Conservation (phyloP, 2,888 invertebrate species). For the Lobophora halterata region DNA sequence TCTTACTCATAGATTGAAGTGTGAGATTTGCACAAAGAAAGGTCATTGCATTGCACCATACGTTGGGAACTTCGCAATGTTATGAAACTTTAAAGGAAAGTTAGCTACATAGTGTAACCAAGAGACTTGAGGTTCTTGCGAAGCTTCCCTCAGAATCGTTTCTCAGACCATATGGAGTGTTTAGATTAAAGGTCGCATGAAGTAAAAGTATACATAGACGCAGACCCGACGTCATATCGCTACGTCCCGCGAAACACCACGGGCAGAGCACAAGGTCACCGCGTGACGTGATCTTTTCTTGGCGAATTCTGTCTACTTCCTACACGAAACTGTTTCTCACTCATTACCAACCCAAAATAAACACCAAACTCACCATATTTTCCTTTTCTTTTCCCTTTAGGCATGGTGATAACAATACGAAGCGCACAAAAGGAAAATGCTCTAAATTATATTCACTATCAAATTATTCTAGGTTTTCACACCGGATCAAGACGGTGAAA, state of each 20-base stretch:
- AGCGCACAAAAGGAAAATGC: conserved; percentile 66
- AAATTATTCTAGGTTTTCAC: conserved; percentile 64
- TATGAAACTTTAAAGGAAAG: conserved; percentile 46
- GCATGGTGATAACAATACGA: conserved; percentile 80
- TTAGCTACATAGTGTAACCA: neutral
- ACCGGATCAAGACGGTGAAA: conserved; percentile 90
- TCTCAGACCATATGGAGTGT: conserved; percentile 45
- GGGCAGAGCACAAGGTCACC: conserved; percentile 71
- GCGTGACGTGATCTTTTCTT: conserved; percentile 76
- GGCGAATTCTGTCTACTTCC: conserved; percentile 48
- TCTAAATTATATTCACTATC: conserved; percentile 80
- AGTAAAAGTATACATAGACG: conserved; percentile 34
- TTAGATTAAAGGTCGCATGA: conserved; percentile 5
- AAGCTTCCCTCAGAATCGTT: conserved; percentile 2
- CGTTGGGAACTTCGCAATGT: conserved; percentile 36
- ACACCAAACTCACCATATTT: conserved; percentile 82
- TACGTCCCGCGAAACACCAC: conserved; percentile 52
- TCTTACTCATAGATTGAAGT: no score
- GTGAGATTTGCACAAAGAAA: conserved; percentile 31
- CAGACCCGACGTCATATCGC: conserved; percentile 57
- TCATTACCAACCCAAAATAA: conserved; percentile 15
- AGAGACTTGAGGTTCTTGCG: no score
- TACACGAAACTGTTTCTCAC: conserved; percentile 23
- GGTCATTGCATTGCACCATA: conserved; percentile 27
- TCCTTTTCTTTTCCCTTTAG: conserved; percentile 88